Conservation (phyloP, 2,113 vertebrate species). For the Salvelinus alpinus region DNA sequence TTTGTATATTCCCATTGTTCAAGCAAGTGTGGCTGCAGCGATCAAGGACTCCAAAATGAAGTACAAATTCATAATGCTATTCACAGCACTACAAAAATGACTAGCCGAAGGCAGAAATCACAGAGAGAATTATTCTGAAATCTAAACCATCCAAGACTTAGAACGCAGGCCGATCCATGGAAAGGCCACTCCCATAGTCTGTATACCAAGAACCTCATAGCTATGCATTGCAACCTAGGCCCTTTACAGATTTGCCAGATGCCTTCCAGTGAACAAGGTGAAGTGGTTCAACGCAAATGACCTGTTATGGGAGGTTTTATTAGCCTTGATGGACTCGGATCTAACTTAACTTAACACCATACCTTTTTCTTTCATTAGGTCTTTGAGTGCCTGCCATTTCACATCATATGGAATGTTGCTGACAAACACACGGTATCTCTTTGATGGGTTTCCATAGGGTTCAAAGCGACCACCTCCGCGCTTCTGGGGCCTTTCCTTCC, state of each 20-base stretch:
- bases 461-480: conserved; percentile 90
- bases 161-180: background rate
- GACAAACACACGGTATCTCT: conserved; percentile 93
- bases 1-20: background rate
- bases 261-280: conserved; percentile 25
- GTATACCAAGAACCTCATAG: conserved; percentile 26
- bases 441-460: conserved; percentile 87
- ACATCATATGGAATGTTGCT: conserved; percentile 98
- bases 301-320: background rate
- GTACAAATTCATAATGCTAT: conserved; percentile 9
- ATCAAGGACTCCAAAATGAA: background rate
- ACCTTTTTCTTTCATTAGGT: conserved; percentile 99
- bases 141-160: background rate
- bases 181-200: conserved; percentile 13
- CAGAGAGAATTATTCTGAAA: background rate
- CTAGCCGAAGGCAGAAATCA: background rate
- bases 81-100: conserved; percentile 41
- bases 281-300: conserved; percentile 45
- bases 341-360: conserved; percentile 36
- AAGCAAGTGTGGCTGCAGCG: background rate
- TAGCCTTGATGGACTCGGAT: background rate
- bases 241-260: conserved; percentile 2
- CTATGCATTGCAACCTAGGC: conserved; percentile 27
- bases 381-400: conserved; percentile 97
- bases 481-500: conserved; percentile 90